Evolutionary conservation across 2,113 vertebrate genomes (phyloP).

Genomic region (Ictalurus punctatus): DNA sequence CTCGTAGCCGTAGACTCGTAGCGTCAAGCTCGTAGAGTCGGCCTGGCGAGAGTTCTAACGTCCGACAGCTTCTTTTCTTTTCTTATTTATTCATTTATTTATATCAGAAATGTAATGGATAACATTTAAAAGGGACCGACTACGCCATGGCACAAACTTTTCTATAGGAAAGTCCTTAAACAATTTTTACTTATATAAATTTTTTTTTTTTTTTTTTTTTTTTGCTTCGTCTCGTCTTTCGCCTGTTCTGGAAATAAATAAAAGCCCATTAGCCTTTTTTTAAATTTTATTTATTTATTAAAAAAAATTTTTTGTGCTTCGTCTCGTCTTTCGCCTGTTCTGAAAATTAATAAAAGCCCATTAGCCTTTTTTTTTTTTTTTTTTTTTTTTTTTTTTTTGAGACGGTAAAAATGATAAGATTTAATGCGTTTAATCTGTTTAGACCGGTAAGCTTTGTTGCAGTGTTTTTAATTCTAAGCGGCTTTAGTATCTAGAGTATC

Average conservation of each 20-base stretch:
- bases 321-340: conserved; percentile 47
- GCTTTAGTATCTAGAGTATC: conserved; percentile 17
- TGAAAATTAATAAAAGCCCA: not conserved
- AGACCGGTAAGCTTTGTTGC: conserved; percentile 33
- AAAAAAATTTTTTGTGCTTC: conserved; percentile 37
- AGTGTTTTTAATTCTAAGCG: conserved; percentile 28
- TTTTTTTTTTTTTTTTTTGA: not conserved
- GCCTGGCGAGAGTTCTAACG: conserved; percentile 23
- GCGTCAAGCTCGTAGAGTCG: not conserved
- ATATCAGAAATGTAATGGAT: conserved; percentile 51
- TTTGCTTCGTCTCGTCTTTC: conserved; percentile 44
- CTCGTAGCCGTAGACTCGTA: conserved; percentile 48
- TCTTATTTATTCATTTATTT: conserved; percentile 57
- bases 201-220: not conserved
- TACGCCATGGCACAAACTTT: not conserved
- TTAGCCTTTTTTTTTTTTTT: not conserved
- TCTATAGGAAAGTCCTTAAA: conserved; percentile 6
- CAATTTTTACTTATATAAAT: not conserved
- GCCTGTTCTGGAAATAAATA: conserved; percentile 26
- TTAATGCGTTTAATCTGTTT: conserved; percentile 8
- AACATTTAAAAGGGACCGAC: not conserved
- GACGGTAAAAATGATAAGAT: not conserved
- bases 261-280: conserved; percentile 28
- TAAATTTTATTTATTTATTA: too few species aligned
- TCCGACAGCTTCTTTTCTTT: conserved; percentile 32